Conservation (phyloP, 2,888 invertebrate genomes). For the Brenthis ino region DNA sequence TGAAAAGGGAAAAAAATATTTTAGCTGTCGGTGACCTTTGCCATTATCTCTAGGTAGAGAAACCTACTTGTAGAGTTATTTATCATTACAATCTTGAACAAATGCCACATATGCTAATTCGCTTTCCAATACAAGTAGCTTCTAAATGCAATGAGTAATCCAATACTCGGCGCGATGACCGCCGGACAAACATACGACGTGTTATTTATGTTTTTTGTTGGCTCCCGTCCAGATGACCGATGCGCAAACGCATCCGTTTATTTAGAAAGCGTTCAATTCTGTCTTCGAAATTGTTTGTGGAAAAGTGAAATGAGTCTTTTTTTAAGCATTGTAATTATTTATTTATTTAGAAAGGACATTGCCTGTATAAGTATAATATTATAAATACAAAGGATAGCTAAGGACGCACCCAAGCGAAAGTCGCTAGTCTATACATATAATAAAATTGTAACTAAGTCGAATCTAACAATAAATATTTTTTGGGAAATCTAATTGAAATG, state of each 20-base stretch:
- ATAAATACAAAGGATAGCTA: too few relatives aligned
- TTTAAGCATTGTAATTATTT: too few relatives aligned
- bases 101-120: conserved; percentile 1
- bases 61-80: neutral
- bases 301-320: conserved; percentile 32
- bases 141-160: conserved; percentile 42
- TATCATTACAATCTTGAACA: neutral
- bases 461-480: too few relatives aligned
- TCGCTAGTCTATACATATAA: too few relatives aligned
- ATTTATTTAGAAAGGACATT: too few relatives aligned
- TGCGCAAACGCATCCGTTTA: conserved; percentile 35
- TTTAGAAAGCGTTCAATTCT: conserved; percentile 37
- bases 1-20: too few relatives aligned
- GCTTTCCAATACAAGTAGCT: neutral
- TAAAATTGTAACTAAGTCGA: too few relatives aligned
- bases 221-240: conserved; percentile 43
- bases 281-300: conserved; percentile 36
- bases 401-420: too few relatives aligned
- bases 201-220: conserved; percentile 42
- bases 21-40: too few relatives aligned
- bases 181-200: conserved; percentile 42
- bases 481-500: too few relatives aligned
- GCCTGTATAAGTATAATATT: too few relatives aligned
- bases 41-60: too few relatives aligned
- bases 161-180: conserved; percentile 45